Conservation (phyloP, 2,113 vertebrate species). For the Ochotona curzoniae region DNA sequence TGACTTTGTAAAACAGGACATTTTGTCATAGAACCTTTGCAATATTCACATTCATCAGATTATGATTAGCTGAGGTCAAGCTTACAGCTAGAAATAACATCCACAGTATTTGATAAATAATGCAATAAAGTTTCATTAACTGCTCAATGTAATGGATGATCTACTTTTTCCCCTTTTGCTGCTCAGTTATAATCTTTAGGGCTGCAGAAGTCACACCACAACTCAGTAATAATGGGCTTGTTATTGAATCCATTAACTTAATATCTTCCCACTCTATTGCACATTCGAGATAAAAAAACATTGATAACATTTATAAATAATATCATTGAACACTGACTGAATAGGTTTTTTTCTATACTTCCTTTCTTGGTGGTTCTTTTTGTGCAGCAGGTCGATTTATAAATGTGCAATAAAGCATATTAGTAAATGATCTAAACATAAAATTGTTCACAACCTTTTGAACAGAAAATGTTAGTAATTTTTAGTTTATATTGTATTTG, state of each 20-base stretch:
- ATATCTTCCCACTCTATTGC: conserved; percentile 56
- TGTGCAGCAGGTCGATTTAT: not conserved
- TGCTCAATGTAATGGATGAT: conserved; percentile 67
- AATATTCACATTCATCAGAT: conserved; percentile 74
- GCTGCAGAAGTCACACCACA: conserved; percentile 17
- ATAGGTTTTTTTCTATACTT: conserved; percentile 61
- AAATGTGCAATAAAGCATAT: not conserved
- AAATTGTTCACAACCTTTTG: conserved; percentile 6
- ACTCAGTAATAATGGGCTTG: conserved; percentile 53
- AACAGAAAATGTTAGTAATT: not conserved
- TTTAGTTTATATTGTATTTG: conserved; percentile 54
- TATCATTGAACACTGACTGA: conserved; percentile 64
- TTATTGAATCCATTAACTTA: conserved; percentile 68
- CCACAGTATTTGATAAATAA: conserved; percentile 74
- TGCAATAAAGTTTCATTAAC: conserved; percentile 75
- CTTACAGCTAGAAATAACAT: conserved; percentile 66
- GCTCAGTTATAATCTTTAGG: conserved; percentile 67
- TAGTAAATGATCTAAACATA: not conserved
- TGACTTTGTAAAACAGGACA: conserved; percentile 63
- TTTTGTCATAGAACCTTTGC: conserved; percentile 61
- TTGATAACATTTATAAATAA: conserved; percentile 67
- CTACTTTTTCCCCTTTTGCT: conserved; percentile 51
- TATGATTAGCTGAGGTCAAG: conserved; percentile 74
- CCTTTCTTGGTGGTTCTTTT: not conserved
- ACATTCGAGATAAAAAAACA: conserved; percentile 61